Base-by-base conservation (phyloP, 53 echinoderm and acorn worm species). In the Henricia sp. region DNA sequence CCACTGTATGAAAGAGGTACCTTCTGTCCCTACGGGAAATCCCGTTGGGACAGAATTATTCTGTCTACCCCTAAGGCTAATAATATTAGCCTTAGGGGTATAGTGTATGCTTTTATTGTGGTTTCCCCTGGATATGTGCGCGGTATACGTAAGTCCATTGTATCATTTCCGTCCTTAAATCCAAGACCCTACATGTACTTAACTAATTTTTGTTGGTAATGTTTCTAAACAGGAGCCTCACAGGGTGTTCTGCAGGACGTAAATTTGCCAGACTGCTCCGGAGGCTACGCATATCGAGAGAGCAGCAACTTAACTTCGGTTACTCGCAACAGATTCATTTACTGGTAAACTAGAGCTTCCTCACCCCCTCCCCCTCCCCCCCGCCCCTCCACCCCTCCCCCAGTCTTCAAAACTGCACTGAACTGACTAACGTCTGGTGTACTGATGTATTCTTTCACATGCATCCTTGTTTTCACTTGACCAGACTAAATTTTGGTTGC, bases 221-320 rank as follows among this genome's bases (percentile, higher is more conserved):
- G 8, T 39, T 30, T 38, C 51, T 53, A 14, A 60, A 16, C 82
- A 97, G 97, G 93, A 23, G 97, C 90, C 4, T 86, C 90, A 19
- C 97, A 97, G 77, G 92, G 90, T 68, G 90, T 90, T 11, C 83
- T 96, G 3, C 93, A 97, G 58, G 97, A 97, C 83, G 92, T 94
- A 33, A 92, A 97, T 54, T 83, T 94, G 46, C 82, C 94, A 9
- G 94, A 97, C 63, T 90, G 92, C 42, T 90, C 92, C 12, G 94
- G 97, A 11, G 97, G 97, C 9, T 97, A 88, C 40, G 64, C 90
- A 0, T 97, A 86, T 68, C 72, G 77, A 24, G 88, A 94, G 37
- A 92, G 90, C 44, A 53, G 68, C 35, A 80, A 74, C 48, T 68
- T 85, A 1, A 88, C 77, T 54, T 82, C 92, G 12, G 63, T 85